Evolutionary conservation across 2,113 vertebrate species (phyloP).

Genomic region (Elachura formosa): DNA sequence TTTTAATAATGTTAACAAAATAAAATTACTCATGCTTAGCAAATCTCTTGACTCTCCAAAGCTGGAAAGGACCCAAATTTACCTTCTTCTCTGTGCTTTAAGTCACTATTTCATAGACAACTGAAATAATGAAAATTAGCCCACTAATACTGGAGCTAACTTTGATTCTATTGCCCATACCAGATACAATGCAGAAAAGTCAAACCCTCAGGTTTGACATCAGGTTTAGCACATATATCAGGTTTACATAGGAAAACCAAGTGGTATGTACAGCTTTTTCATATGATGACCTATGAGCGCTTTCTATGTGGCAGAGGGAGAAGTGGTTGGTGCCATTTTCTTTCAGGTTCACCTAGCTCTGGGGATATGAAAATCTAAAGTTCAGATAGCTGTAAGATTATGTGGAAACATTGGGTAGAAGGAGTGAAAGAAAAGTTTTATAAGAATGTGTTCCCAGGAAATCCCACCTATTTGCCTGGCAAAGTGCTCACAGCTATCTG

Average conservation of each 20-base stretch:
- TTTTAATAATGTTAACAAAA: conserved; percentile 45
- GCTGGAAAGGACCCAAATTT: conserved; percentile 33
- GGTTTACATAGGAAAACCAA: not conserved
- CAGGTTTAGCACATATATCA: not conserved
- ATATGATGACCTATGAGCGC: not conserved
- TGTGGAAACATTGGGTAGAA: not conserved
- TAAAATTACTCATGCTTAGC: conserved; percentile 8
- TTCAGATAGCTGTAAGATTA: not conserved
- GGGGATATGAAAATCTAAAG: not conserved
- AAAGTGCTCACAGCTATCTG: not conserved
- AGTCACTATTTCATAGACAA: conserved; percentile 10
- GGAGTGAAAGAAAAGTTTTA: not conserved
- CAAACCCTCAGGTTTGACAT: not conserved
- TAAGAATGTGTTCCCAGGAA: not conserved
- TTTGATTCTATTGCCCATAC: not conserved
- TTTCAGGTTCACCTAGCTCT: not conserved
- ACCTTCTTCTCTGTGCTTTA: conserved; percentile 44
- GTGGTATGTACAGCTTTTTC: not conserved
- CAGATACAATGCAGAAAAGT: not conserved
- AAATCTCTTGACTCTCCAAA: conserved; percentile 46
- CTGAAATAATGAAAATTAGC: not conserved
- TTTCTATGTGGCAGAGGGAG: not conserved
- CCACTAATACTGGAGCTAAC: not conserved
- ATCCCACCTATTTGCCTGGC: not conserved
- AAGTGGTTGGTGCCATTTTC: not conserved